Evolutionary conservation across 2,797 vertebrate species (phyloP), one percentile per base, ranked within the genome.

Genomic region (Tenualosa thibaudeaui): DNA sequence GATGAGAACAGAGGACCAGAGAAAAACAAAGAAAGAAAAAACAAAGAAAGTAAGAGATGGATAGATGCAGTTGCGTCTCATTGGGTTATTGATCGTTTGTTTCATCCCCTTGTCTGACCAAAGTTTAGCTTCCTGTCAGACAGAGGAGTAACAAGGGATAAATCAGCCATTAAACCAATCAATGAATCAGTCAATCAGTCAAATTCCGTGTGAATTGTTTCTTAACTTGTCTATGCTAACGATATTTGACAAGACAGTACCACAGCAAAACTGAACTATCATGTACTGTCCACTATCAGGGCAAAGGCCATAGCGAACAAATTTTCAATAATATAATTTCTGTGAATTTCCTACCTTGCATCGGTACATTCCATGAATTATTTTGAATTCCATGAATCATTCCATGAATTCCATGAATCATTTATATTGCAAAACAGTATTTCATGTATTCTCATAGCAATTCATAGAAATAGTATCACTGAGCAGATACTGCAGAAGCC

Each of bases 1-100:
- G 90, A 84, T 81, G 81, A 53, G 81, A 86, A 89, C 82, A 22
- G n/a, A 62, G 8, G 6, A 88, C 91, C 50, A 12, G 50, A 51
- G 50, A 51, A 10, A 4, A 58, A 54, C 43, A 46, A 46, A 22
- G 7, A 26, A 65, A 22, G 7, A 26, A 65, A 22, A 83, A 56
- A 24, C 22, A 43, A 75, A 17, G 54, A 81, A 54, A 5, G 49
- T 5, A 1, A 60, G 49, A 75, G 56, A 13, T 58, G 24, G 62
- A 56, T 43, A 12, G 65, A 71, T 5, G 12, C n/a, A 31, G 12
- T 15, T 40, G 65, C 17, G 65, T 40, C 26, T 71, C 31, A 5
- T 15, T 71, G 31, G 65, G 26, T 71, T 71, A 65, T 65, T 71
- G 65, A 65, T 71, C 12, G 24, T 65, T 26, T 65, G 62, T 26